These are phyloP conservation scores for Cyclophora punctaria DNA, from an alignment of 2,888 invertebrate genomes.

Conservation along the genomic window DNA sequence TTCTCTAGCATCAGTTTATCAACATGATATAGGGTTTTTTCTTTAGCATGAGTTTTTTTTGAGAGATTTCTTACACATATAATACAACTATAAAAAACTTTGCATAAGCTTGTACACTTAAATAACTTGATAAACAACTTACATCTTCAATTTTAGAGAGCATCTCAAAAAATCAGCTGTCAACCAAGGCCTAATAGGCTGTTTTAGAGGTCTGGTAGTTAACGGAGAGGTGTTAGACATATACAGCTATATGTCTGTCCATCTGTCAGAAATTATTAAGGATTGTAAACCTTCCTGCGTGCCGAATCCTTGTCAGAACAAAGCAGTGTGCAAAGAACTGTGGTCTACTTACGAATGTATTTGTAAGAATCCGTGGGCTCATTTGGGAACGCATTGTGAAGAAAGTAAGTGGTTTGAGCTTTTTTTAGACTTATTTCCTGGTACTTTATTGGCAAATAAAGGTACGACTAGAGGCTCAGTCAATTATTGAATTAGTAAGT, in stretches of 20 bases:
- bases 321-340: constrained; percentile 90
- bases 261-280: constrained; percentile 91
- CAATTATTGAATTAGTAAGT: too few species aligned
- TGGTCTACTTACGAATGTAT: constrained; percentile 96
- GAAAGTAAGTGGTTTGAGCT: constrained; percentile 79
- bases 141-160: constrained; percentile 71
- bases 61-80: too few species aligned
- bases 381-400: constrained; percentile 92
- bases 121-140: not conserved
- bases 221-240: constrained; percentile 94
- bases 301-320: constrained; percentile 94
- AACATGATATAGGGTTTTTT: too few species aligned
- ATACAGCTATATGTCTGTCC: constrained; percentile 93
- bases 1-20: too few species aligned
- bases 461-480: too few species aligned
- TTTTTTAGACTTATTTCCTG: too few species aligned
- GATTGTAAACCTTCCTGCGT: constrained; percentile 96
- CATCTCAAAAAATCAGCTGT: constrained; percentile 87
- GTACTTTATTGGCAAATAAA: too few species aligned
- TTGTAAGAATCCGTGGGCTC: constrained; percentile 94
- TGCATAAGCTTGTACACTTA: too few species aligned
- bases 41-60: too few species aligned
- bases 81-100: too few species aligned
- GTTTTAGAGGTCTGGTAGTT: constrained; percentile 93
- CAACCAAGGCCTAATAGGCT: constrained; percentile 92